Evolutionary conservation across 92 coral and sea anemone genomes (phyloP).

Genomic region (Palythoa heliodiscus): DNA sequence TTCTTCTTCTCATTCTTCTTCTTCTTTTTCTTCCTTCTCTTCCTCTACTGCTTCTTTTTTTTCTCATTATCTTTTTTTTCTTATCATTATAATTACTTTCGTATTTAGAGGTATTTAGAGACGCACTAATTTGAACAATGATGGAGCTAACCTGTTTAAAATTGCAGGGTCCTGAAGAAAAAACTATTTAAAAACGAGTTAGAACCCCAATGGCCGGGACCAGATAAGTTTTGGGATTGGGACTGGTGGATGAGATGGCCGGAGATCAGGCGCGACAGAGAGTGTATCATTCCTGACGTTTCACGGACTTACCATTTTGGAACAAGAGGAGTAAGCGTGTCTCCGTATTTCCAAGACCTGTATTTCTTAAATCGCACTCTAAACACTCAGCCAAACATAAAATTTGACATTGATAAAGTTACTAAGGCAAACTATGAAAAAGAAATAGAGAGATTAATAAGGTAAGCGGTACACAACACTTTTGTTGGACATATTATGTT

Average conservation of each 20-base stretch:
- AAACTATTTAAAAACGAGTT: slow-evolving; percentile 21
- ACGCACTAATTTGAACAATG: background rate
- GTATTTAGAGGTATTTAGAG: background rate
- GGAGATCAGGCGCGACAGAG: slow-evolving; percentile 36
- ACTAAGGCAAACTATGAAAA: slow-evolving; percentile 24
- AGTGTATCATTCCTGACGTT: slow-evolving; percentile 31
- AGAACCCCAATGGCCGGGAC: slow-evolving; percentile 41
- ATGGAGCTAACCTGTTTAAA: background rate
- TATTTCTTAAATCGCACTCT: slow-evolving; percentile 31
- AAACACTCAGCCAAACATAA: slow-evolving; percentile 11
- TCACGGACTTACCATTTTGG: slow-evolving; percentile 43
- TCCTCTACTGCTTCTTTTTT: background rate
- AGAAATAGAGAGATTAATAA: slow-evolving; percentile 15
- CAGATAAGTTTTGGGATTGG: slow-evolving; percentile 43
- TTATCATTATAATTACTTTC: background rate
- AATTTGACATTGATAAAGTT: slow-evolving; percentile 9
- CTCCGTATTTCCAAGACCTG: slow-evolving; percentile 31
- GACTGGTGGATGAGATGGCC: slow-evolving; percentile 46
- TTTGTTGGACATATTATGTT: too few species aligned
- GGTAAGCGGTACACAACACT: background rate
- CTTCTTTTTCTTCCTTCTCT: background rate
- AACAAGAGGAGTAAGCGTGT: slow-evolving; percentile 28
- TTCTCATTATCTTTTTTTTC: background rate
- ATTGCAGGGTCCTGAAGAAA: slow-evolving; percentile 26
- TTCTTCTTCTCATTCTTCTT: background rate